Evolutionary conservation across 2,888 invertebrate genomes (phyloP), one percentile per base, ranked within the genome.

Genomic region (Pherbina coryleti): DNA sequence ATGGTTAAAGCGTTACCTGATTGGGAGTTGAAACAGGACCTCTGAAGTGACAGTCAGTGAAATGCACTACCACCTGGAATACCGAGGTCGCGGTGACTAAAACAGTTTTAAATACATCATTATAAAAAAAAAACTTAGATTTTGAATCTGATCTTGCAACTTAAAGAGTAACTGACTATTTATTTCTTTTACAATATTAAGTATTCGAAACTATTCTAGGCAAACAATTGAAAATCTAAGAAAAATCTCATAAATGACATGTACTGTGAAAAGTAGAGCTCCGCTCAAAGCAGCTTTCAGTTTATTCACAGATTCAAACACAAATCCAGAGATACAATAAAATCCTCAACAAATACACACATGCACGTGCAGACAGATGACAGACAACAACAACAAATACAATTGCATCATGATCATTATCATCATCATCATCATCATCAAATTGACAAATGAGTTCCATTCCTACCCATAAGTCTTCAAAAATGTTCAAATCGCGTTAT

Each of bases 391-490:
- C 53, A 70, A 70, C 53, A 70, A 51, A 22, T 25, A 7, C 49
- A 49, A 49, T 11, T 19, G 14, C n/a, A 31, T 5, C 51, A 8
- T n/a, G 37, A 71, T 57, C 60, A 44, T 44, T 31, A 49, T 62
- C 25, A 49, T 44, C 73, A 62, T 28, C 44, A 62, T 60, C 73
- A 73, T 73, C 73, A 62, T 73, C 73, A 49, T 62, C 62, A 62
- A 73, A 73, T 73, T 73, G 73, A 73, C 73, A 73, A 73, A 73
- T 73, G 73, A 60, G 73, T 49, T 25, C 49, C 73, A 62, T 73
- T 73, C 62, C 60, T 49, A 51, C 17, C 44, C 73, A 62, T 62
- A 73, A 73, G 73, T 73, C 73, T 25, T 28, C 62, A 73, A 73
- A 73, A 73, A 60, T 62, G 62, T 62, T 73, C 22, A 73, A 73